phyloP scores from a whole-genome alignment of 2,113 vertebrate species.

The Heterocephalus glaber region DNA sequence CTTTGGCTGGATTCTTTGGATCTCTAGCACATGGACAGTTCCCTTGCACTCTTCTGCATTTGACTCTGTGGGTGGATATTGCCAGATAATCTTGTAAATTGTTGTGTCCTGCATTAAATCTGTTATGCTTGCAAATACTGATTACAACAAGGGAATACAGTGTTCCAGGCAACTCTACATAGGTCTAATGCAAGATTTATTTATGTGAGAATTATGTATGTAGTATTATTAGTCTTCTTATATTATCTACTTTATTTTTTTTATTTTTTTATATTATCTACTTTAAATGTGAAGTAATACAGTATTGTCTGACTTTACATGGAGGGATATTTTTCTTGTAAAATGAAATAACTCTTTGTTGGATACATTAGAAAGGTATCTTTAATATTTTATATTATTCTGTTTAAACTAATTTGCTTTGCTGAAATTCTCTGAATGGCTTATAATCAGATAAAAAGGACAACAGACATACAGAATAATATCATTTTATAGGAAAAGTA shows the following conservation, averaged over 20 bases:
- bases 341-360: background rate
- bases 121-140: background rate
- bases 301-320: background rate
- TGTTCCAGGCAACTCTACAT: background rate
- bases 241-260: no score
- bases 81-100: background rate
- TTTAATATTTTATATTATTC: background rate
- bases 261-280: background rate
- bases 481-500: background rate
- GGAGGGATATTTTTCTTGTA: background rate
- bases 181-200: background rate
- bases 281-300: background rate
- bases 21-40: fast-evolving
- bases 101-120: background rate
- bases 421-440: background rate
- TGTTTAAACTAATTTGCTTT: background rate
- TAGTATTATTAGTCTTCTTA: background rate
- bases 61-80: background rate
- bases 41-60: background rate
- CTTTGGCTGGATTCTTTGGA: background rate
- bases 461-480: background rate
- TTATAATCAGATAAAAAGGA: background rate
- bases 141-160: background rate
- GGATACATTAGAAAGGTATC: background rate
- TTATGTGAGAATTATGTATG: background rate